phyloP scores from a whole-genome alignment of 2,113 vertebrate species.

The Phrynosoma blainvillii region DNA sequence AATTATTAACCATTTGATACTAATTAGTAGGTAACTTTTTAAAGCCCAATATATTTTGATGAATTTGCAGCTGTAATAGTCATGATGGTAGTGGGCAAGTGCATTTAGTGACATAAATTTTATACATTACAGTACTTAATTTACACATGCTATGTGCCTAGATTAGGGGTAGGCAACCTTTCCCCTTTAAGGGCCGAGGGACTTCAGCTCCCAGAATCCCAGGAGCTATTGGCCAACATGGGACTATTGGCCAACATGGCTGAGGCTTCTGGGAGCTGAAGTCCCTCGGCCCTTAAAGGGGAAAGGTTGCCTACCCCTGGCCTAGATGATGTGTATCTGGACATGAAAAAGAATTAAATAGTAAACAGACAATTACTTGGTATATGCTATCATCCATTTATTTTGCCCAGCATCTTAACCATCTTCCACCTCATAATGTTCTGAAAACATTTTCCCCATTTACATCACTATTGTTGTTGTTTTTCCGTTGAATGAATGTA shows the following conservation, averaged over 20 bases:
- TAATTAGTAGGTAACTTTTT: constrained; percentile 51
- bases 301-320: no score
- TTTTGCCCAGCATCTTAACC: background rate
- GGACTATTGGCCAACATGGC: no score
- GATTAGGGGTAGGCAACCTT: no score
- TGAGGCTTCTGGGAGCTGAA: no score
- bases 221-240: no score
- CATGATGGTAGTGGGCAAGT: constrained; percentile 23
- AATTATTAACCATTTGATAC: constrained; percentile 48
- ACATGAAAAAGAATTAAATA: constrained; percentile 10
- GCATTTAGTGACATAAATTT: constrained; percentile 38
- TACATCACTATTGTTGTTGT: background rate
- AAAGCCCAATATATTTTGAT: constrained; percentile 43
- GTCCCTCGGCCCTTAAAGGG: no score
- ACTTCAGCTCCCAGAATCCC: no score
- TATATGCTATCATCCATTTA: background rate
- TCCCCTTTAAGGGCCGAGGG: no score
- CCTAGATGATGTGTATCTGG: constrained; percentile 31
- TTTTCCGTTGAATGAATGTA: background rate
- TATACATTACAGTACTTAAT: constrained; percentile 38
- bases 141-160: constrained; percentile 4
- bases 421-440: background rate
- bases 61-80: constrained; percentile 38
- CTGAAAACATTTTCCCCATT: background rate
- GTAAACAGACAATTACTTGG: background rate